A percentile compares a stretch with the other conserved stretches of the same genome.
Conservation (phyloP, 2,888 invertebrate genomes). For the Lithosia quadra region DNA sequence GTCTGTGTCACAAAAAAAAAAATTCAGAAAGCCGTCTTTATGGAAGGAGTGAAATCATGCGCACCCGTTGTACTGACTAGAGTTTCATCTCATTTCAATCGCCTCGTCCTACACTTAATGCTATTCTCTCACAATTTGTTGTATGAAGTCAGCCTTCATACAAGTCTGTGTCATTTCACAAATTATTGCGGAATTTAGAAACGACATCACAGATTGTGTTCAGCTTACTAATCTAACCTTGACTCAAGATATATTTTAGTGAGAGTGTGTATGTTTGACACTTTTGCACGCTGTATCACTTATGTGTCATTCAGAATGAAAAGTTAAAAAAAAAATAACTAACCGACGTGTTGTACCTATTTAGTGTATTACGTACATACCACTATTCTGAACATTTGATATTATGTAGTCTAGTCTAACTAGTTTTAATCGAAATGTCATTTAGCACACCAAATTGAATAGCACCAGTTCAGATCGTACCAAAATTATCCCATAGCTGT, state of each 20-base stretch:
- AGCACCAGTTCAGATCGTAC: too few species aligned
- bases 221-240: slow-evolving; percentile 16
- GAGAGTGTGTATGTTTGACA: too few species aligned
- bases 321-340: background rate
- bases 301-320: background rate
- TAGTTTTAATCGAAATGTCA: too few species aligned
- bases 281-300: background rate
- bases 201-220: slow-evolving; percentile 12
- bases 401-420: too few species aligned
- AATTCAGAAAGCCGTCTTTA: background rate
- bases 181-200: slow-evolving; percentile 21
- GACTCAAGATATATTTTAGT: slow-evolving; percentile 7
- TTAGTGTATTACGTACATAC: too few species aligned
- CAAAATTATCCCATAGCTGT: too few species aligned
- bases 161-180: slow-evolving; percentile 7
- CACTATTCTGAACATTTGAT: too few species aligned
- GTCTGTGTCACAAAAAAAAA: background rate
- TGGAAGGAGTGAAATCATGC: background rate
- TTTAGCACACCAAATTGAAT: too few species aligned
- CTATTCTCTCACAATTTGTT: background rate
- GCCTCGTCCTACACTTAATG: background rate
- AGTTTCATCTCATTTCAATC: background rate
- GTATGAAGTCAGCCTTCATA: too few species aligned
- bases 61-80: background rate
- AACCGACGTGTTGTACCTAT: background rate